Evolutionary conservation across 2,797 vertebrate species (phyloP), one percentile per base, ranked within the genome.

Genomic region (Ficedula albicollis): DNA sequence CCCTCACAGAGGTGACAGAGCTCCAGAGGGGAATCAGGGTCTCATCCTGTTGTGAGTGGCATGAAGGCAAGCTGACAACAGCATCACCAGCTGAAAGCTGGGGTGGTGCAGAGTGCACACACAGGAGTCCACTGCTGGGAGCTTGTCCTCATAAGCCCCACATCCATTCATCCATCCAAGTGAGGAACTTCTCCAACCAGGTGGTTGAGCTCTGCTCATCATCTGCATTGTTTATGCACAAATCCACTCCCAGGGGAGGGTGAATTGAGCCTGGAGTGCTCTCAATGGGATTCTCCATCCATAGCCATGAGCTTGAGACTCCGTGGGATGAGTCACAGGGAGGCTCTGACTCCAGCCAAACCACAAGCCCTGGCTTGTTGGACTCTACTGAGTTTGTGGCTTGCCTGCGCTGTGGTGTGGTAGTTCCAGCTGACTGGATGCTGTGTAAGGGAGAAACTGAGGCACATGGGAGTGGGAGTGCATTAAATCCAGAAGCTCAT

Each of bases 321-420:
- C 38, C 0, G 0, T 52, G 56, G 79, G 60, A 64, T 95, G 87
- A 95, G 64, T 96, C 93, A 96, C 32, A 63, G 78, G 43, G 75
- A 87, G 56, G 52, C 46, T 90, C 72, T 91, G 75, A 54, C 84
- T 91, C 46, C 60, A 85, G 84, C 91, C 94, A 92, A 91, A 81
- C 87, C 87, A 23, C 82, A 74, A 83, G 32, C 56, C 54, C 56
- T 89, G 79, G 87, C 38, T 63, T 56, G 52, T 11, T 12, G 5
- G 39, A 63, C 56, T 72, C 46, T 32, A 26, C 67, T 41, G 78
- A 1, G 6, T 82, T 41, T 20, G 34, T 6, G 11, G 68, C 25
- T 87, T 56, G 64, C 43, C 52, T 83, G 68, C 1, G 0, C 64
- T 89, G 49, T 32, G 12, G n/a, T 82, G 70, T 46, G 56, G 81